Percentiles rank a stretch among this genome's conserved stretches.
Evolutionary conservation across 64 coral and sea anemone genomes (phyloP).

Genomic region (Pocillopora verrucosa): DNA sequence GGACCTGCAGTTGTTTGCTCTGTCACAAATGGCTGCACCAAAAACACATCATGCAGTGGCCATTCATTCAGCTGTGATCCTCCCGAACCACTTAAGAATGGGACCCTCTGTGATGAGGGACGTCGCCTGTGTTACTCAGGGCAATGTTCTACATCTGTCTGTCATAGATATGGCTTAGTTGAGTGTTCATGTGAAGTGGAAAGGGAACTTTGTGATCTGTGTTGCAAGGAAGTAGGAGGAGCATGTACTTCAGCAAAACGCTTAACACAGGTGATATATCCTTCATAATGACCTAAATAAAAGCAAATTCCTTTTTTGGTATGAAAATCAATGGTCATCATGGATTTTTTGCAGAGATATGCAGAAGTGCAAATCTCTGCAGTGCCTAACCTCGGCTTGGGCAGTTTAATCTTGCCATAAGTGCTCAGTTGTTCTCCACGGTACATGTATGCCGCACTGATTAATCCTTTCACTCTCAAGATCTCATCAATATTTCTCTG

Average conservation of each 20-base stretch:
- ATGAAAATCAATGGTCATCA: no score
- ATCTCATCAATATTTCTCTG: no score
- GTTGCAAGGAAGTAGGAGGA: slow-evolving; percentile 36
- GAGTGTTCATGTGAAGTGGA: slow-evolving; percentile 56
- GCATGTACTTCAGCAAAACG: slow-evolving; percentile 28
- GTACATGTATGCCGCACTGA: no score
- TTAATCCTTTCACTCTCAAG: no score
- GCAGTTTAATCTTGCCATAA: no score
- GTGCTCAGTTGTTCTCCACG: no score
- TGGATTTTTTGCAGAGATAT: no score
- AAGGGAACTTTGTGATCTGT: slow-evolving; percentile 62
- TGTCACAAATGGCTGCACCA: slow-evolving; percentile 46
- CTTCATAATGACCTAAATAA: not conserved
- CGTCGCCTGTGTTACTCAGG: slow-evolving; percentile 48
- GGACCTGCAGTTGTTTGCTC: not conserved
- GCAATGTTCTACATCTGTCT: slow-evolving; percentile 56
- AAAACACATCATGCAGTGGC: slow-evolving; percentile 24
- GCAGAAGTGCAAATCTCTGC: no score
- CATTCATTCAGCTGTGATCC: slow-evolving; percentile 29
- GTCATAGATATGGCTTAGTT: slow-evolving; percentile 41
- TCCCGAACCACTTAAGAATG: slow-evolving; percentile 5
- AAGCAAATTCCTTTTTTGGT: no score
- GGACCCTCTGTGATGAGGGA: not conserved
- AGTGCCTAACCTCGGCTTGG: no score
- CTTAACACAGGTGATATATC: slow-evolving; percentile 9